Conservation (phyloP, 2,797 vertebrate species). For the Sebastes nivosus region DNA sequence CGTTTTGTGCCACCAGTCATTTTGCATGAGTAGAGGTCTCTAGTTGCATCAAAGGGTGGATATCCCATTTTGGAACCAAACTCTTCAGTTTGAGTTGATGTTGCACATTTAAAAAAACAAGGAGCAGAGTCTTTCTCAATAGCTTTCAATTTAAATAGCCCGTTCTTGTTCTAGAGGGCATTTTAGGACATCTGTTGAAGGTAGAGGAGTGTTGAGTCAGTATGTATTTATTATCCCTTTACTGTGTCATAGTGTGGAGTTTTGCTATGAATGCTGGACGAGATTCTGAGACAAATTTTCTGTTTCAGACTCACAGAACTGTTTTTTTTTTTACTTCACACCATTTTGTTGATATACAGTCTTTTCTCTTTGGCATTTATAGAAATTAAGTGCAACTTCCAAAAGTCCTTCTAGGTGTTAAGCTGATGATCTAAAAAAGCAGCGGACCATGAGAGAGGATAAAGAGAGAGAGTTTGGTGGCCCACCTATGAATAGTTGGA, state of each 20-base stretch:
- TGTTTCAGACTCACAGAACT: slow-evolving; percentile 12
- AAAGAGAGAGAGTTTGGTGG: neutral
- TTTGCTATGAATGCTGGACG: slow-evolving; percentile 21
- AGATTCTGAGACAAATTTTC: slow-evolving; percentile 10
- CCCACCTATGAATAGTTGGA: neutral
- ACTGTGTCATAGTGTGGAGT: slow-evolving; percentile 27
- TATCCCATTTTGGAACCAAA: slow-evolving; percentile 20
- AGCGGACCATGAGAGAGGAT: neutral
- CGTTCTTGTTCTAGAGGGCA: slow-evolving; percentile 1
- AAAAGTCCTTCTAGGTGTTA: neutral
- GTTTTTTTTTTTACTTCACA: neutral
- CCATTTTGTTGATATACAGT: neutral
- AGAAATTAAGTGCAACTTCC: slow-evolving; percentile 20
- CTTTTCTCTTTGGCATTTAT: slow-evolving; percentile 4
- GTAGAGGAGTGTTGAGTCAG: slow-evolving; percentile 4
- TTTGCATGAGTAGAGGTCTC: neutral
- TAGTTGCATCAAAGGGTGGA: neutral
- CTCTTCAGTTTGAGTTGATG: slow-evolving; percentile 20
- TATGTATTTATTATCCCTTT: slow-evolving; percentile 53
- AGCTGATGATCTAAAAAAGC: neutral
- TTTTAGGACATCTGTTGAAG: slow-evolving; percentile 4
- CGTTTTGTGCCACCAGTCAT: neutral
- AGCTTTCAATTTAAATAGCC: slow-evolving; percentile 9
- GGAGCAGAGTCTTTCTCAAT: neutral
- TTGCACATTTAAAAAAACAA: neutral